Conservation (phyloP, 2,888 invertebrate species). For the Phragmatobia fuliginosa region DNA sequence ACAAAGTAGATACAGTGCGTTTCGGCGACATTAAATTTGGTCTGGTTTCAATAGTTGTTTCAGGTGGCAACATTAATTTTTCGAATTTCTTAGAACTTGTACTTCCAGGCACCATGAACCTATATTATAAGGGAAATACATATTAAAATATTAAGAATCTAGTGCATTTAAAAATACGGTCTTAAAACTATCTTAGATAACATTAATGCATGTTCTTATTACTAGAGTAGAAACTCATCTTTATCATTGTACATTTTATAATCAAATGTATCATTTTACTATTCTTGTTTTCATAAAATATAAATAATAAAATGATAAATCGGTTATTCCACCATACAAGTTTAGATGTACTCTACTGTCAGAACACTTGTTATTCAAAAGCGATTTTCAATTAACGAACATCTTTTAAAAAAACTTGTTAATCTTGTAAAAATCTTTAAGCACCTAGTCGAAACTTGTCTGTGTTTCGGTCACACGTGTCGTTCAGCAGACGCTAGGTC, state of each 20-base stretch:
- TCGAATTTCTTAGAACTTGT: background rate
- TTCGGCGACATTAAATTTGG: slow-evolving; percentile 1
- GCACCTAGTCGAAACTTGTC: slow-evolving; percentile 12
- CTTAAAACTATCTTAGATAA: too few species aligned
- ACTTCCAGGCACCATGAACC: background rate
- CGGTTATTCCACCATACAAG: background rate
- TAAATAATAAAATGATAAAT: background rate
- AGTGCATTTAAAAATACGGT: too few species aligned
- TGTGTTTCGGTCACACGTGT: slow-evolving; percentile 58
- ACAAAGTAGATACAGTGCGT: background rate
- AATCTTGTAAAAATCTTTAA: slow-evolving; percentile 6
- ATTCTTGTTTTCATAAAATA: background rate
- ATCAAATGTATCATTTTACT: background rate
- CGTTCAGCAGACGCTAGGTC: slow-evolving; percentile 58
- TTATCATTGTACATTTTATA: background rate
- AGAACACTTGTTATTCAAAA: background rate
- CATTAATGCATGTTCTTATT: background rate
- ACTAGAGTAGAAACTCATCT: slow-evolving; percentile 2
- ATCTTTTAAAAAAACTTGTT: slow-evolving; percentile 14
- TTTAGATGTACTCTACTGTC: background rate
- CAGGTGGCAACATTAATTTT: background rate
- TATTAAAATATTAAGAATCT: too few species aligned
- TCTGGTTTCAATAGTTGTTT: slow-evolving; percentile 2
- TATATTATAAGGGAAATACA: background rate
- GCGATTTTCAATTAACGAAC: background rate